These are phyloP conservation scores for Monochamus alternatus DNA, from an alignment of 2,888 invertebrate genomes.

Conservation along the genomic window DNA sequence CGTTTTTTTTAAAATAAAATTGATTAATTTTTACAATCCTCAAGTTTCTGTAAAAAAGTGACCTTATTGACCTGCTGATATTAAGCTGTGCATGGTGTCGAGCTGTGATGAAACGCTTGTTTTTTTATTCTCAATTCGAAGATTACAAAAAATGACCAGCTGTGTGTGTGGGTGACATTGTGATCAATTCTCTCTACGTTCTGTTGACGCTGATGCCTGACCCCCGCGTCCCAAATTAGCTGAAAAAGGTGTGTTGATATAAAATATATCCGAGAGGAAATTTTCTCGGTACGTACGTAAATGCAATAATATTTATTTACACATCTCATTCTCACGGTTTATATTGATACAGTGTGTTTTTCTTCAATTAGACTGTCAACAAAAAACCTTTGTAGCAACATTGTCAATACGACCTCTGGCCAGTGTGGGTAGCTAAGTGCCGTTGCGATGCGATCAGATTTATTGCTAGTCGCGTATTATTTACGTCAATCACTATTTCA, in stretches of 20 bases:
- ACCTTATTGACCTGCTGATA: too few species aligned
- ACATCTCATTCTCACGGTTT: background rate
- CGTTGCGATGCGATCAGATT: background rate
- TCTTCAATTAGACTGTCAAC: background rate
- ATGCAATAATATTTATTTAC: constrained; percentile 4
- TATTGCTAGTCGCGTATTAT: background rate
- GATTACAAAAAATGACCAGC: too few species aligned
- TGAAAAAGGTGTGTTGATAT: constrained; percentile 3
- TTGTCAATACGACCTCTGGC: background rate
- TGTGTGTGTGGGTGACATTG: background rate
- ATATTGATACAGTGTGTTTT: constrained; percentile 10
- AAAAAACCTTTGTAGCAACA: background rate
- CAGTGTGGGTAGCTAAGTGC: background rate
- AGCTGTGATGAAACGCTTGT: too few species aligned
- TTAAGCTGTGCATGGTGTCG: too few species aligned
- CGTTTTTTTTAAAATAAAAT: too few species aligned
- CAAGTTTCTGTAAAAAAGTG: too few species aligned
- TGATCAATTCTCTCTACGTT: background rate
- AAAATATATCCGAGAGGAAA: background rate
- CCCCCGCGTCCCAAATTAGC: background rate
- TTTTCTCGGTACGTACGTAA: constrained; percentile 3
- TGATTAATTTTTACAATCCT: too few species aligned
- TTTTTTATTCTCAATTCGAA: too few species aligned
- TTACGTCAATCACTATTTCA: background rate
- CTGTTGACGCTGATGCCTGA: background rate